Base-by-base conservation (phyloP, 2,113 vertebrate species). In the Sorex fumeus region DNA sequence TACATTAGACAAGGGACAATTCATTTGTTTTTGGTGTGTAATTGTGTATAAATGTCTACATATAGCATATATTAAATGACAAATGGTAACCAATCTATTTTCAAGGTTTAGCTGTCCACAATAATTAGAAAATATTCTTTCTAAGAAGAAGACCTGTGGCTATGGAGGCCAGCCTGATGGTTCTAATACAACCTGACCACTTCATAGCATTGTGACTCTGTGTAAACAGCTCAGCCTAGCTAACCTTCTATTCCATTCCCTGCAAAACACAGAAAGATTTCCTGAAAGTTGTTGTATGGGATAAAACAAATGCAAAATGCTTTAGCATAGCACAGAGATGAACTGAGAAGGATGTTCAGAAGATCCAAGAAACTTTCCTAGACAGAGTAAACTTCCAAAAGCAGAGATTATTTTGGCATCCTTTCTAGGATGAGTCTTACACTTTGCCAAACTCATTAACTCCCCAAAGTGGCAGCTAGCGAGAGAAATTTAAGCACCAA, bases 401-500 rank as follows among this genome's bases (percentile, higher is more conserved):
- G 43, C 43, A 76, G 72, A 86, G 34, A n/a, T 67, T 25, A 64
- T 62, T 94, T 85, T 67, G 10, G 45, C 30, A 25, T 66, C 43
- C 27, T 25, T 47, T 84, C 36, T 34, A 71, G 27, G 57, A 90
- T 47, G 36, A 84, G 60, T 23, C 16, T 84, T 9, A 50, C 0
- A 11, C 90, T 87, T 84, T 32, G 60, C 28, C 86, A 86, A 78
- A 74, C 10, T 88, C 36, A 92, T 66, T 60, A 82, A 85, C 84
- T 80, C 67, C 30, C 79, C 16, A 71, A 57, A 82, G 9, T 64
- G 34, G 8, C 15, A 78, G 43, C 18, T 32, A 84, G 62, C 19
- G 67, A 90, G 62, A 36, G 66, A 85, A 82, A 90, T 60, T n/a
- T 70, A 91, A 84, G 34, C 30, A 53, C 32, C 43, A 72, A 82